Percentiles rank a stretch among this genome's conserved stretches.
These are phyloP conservation scores for Dioctria rufipes DNA, from an alignment of 2,888 invertebrate species.

Conservation along the genomic window DNA sequence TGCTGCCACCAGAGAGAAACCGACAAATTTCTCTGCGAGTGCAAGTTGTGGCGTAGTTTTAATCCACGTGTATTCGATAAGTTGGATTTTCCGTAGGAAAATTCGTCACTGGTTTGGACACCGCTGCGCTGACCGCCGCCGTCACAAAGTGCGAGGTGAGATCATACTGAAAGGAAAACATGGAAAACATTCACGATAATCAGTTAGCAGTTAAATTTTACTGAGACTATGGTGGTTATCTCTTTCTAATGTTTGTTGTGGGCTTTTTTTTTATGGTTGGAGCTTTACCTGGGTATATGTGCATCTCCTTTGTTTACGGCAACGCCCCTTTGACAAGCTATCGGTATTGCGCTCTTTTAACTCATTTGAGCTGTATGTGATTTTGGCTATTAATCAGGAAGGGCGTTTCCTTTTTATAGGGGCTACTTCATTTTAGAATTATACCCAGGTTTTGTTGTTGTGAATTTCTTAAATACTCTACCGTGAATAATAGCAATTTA, in stretches of 20 bases:
- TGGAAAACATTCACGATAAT: conserved; percentile 13
- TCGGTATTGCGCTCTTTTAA: background rate
- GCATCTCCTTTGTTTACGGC: no score
- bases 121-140: background rate
- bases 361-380: no score
- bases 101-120: background rate
- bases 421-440: no score
- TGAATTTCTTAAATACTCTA: no score
- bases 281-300: conserved; percentile 8
- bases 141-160: conserved; percentile 43
- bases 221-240: background rate
- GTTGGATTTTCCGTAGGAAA: conserved; percentile 26
- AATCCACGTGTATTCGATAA: background rate
- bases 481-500: no score
- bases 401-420: no score
- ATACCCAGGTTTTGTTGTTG: no score
- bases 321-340: no score
- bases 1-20: background rate
- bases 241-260: background rate
- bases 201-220: background rate
- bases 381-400: no score
- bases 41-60: background rate
- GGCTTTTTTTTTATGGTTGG: conserved; percentile 1
- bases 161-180: conserved; percentile 21
- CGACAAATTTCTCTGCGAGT: conserved; percentile 3